Conservation (phyloP, 1,140 invertebrate species). For the Lordiphosa collinella region DNA sequence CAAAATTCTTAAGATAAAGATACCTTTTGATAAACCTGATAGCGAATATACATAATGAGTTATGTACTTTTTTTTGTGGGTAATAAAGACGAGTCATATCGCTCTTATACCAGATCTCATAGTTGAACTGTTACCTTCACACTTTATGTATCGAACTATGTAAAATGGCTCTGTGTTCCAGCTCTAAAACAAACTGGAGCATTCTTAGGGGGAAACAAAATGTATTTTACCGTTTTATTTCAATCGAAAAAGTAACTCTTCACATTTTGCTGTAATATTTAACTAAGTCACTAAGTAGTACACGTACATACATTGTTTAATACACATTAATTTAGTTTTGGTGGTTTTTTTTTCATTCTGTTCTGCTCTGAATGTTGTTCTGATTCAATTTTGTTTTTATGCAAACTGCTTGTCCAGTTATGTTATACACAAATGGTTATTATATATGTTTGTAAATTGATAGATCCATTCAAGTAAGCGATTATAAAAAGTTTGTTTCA, state of each 20-base stretch:
- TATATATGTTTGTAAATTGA: constrained; percentile 31
- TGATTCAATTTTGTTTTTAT: constrained; percentile 38
- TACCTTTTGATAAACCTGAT: constrained; percentile 29
- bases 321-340: constrained; percentile 70
- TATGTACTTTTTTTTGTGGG: no score
- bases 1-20: constrained; percentile 48
- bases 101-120: no score
- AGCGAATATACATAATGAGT: constrained; percentile 19
- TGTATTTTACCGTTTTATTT: constrained; percentile 51
- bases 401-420: constrained; percentile 9
- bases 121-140: no score
- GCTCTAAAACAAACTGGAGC: not conserved
- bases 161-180: no score
- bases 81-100: no score
- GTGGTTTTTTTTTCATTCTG: constrained; percentile 57
- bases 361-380: constrained; percentile 7
- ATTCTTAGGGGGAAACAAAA: constrained; percentile 40
- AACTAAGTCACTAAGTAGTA: constrained; percentile 52
- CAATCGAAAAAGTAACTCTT: constrained; percentile 56
- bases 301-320: constrained; percentile 53
- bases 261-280: constrained; percentile 57
- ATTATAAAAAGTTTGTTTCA: constrained; percentile 60
- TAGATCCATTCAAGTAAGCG: constrained; percentile 48
- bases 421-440: constrained; percentile 50
- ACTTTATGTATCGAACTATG: no score